phyloP scores from a whole-genome alignment of 2,797 vertebrate genomes.

The Pagetopsis macropterus region DNA sequence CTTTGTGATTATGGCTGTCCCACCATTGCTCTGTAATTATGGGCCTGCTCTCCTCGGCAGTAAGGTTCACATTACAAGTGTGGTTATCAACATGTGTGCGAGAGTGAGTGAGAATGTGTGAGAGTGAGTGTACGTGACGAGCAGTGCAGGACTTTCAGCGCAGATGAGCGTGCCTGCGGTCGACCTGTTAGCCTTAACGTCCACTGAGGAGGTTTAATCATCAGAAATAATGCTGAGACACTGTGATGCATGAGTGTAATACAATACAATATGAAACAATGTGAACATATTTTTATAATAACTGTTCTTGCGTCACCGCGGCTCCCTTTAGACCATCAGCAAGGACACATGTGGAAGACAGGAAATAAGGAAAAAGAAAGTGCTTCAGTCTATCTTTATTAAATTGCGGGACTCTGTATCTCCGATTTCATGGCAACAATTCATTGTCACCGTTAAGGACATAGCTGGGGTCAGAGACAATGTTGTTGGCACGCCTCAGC shows the following conservation, averaged over 20 bases:
- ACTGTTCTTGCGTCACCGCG: too few species aligned
- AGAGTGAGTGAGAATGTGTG: conserved; percentile 72
- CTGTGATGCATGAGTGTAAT: conserved; percentile 22
- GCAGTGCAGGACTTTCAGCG: conserved; percentile 28
- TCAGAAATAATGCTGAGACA: conserved; percentile 46
- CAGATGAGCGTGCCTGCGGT: conserved; percentile 63
- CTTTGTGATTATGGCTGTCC: conserved; percentile 81
- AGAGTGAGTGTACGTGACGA: conserved; percentile 68
- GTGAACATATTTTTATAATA: too few species aligned
- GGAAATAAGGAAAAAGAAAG: too few species aligned
- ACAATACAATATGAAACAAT: conserved; percentile 1
- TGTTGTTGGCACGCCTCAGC: too few species aligned
- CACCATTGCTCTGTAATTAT: conserved; percentile 75
- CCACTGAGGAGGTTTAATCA: conserved; percentile 52
- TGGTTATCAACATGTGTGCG: conserved; percentile 78
- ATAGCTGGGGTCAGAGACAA: too few species aligned
- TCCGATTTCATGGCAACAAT: too few species aligned
- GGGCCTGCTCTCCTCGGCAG: conserved; percentile 64
- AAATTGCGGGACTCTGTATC: too few species aligned
- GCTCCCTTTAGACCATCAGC: too few species aligned
- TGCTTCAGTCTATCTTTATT: too few species aligned
- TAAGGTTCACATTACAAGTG: conserved; percentile 79
- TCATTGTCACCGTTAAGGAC: too few species aligned
- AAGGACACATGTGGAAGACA: too few species aligned
- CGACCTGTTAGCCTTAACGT: conserved; percentile 57